Percentiles rank a stretch among this genome's conserved stretches.
phyloP scores from a whole-genome alignment of 1,140 invertebrate species.

The Drosophila suzukii region DNA sequence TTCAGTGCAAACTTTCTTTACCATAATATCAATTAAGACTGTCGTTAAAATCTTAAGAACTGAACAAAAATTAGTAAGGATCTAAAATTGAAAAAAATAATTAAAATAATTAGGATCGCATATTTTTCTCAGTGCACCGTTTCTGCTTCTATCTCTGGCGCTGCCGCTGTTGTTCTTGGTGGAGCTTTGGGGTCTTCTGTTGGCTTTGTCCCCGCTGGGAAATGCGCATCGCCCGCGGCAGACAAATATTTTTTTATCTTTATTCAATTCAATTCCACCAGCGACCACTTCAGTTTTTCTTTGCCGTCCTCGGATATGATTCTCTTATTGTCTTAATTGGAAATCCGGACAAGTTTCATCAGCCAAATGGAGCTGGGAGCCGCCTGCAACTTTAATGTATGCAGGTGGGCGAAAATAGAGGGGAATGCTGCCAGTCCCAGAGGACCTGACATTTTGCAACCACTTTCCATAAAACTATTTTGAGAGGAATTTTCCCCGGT shows the following conservation, averaged over 20 bases:
- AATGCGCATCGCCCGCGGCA: conserved; percentile 71
- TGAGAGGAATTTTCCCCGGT: background rate
- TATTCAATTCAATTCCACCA: conserved; percentile 59
- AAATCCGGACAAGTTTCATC: conserved; percentile 40
- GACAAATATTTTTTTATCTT: conserved; percentile 61
- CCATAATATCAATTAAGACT: too few relatives aligned
- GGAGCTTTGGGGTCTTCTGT: conserved; percentile 42
- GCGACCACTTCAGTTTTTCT: conserved; percentile 39
- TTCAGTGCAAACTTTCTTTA: too few relatives aligned
- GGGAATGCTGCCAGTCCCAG: background rate
- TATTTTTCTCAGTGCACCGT: conserved; percentile 6
- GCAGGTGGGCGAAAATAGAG: conserved; percentile 9
- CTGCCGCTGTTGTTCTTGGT: conserved; percentile 19
- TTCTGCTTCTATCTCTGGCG: conserved; percentile 14
- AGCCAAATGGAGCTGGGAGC: conserved; percentile 32
- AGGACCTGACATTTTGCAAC: conserved; percentile 12
- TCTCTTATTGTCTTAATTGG: conserved; percentile 47
- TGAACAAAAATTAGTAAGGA: too few relatives aligned
- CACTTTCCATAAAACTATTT: conserved; percentile 16
- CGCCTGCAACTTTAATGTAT: conserved; percentile 11
- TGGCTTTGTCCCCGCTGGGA: conserved; percentile 70
- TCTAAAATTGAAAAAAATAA: too few relatives aligned
- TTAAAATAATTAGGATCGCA: accelerated
- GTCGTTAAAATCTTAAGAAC: too few relatives aligned
- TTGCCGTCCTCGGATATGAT: conserved; percentile 27